Conservation (phyloP, 37 sponge, comb jelly and placozoan species). For the Tethya wilhelma region DNA sequence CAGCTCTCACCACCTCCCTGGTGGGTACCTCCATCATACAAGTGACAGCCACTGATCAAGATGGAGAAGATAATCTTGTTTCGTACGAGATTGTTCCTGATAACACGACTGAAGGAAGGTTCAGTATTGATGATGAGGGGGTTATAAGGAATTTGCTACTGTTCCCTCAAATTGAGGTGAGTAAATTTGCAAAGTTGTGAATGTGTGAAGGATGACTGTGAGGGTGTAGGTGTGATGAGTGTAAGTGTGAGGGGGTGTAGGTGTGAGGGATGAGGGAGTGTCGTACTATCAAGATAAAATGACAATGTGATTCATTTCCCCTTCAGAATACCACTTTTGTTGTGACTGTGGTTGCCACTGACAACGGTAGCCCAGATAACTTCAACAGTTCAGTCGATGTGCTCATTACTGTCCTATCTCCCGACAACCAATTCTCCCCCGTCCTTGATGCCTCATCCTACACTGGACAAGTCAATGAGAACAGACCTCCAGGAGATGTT, state of each 20-base stretch:
- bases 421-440: conserved; percentile 68
- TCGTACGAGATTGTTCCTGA: conserved; percentile 21
- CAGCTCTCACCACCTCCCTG: conserved; percentile 13
- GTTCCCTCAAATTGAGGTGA: conserved; percentile 7
- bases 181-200: background rate
- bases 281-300: background rate
- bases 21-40: conserved; percentile 29
- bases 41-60: conserved; percentile 61
- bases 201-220: background rate
- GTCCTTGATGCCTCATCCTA: conserved; percentile 33
- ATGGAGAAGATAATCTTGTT: conserved; percentile 49
- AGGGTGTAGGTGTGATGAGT: background rate
- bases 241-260: background rate
- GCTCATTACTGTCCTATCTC: conserved; percentile 50
- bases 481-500: conserved; percentile 7
- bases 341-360: conserved; percentile 69
- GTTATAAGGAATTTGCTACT: background rate
- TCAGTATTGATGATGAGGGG: conserved; percentile 31
- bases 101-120: background rate
- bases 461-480: conserved; percentile 41
- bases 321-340: conserved; percentile 12
- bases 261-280: background rate
- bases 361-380: conserved; percentile 63
- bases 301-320: background rate
- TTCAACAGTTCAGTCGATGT: conserved; percentile 32